Evolutionary conservation across 2,797 vertebrate species (phyloP), one percentile per base, ranked within the genome.

Genomic region (Melanotaenia trifasciata): DNA sequence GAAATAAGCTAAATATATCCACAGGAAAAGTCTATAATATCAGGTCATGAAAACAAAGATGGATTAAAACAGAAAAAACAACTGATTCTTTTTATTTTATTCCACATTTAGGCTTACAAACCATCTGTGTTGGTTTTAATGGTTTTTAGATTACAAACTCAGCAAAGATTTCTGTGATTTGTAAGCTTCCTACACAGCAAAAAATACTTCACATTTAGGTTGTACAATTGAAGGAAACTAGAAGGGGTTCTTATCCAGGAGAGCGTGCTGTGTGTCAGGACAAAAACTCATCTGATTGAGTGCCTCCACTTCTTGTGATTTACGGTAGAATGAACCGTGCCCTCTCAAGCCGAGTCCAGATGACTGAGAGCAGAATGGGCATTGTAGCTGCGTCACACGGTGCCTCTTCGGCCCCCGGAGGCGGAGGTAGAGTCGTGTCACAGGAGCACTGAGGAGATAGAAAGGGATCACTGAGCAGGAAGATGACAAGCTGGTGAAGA

Each of bases 221-320:
- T 32, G 63, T 76, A 93, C 90, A 94, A 93, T 92, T 24, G 68
- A 65, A 89, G 93, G 91, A 93, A 90, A 47, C 76, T 18, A 9
- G 54, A 60, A 35, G 24, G 28, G 64, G 70, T 79, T 51, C 54
- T 50, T 40, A 47, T 68, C 14, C 36, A 67, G 58, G 56, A 63
- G 56, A 18, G 2, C 26, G 11, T 33, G 33, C 43, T 57, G 18
- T 26, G 51, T 78, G 60, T 79, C 68, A 64, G 71, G 75, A 72
- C 74, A 70, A 72, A 79, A 50, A 18, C 40, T 69, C 58, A n/a
- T 85, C 53, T 35, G 64, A 74, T 62, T 16, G 66, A 73, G 61
- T 53, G 72, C 45, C 28, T 83, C 47, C 54, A 16, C 74, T 33
- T 16, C 59, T 61, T 59, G 59, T 80, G 80, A 84, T 90, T 90